phyloP scores from a whole-genome alignment of 1,140 invertebrate species.

The Drosophila gunungcola region DNA sequence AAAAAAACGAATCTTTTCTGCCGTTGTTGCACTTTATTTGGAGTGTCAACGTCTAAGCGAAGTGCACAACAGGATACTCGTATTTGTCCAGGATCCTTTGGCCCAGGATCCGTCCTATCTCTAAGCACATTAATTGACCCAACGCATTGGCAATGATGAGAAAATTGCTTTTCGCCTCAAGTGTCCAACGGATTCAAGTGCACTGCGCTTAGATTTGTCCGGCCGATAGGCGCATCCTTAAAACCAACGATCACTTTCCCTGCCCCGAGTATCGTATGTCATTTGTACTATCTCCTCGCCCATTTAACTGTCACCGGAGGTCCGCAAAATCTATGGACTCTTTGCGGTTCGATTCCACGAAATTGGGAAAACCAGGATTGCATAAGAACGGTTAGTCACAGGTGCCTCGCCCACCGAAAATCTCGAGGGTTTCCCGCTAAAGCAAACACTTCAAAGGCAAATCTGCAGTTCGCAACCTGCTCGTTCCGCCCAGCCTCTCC shows the following conservation, averaged over 20 bases:
- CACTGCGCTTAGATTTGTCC: constrained; percentile 63
- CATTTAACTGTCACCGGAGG: constrained; percentile 64
- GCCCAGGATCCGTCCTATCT: constrained; percentile 13
- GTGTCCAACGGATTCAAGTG: constrained; percentile 72
- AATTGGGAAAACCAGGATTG: constrained; percentile 34
- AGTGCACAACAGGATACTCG: constrained; percentile 75
- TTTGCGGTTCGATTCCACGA: constrained; percentile 38
- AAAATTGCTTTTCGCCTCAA: constrained; percentile 70
- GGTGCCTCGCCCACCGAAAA: constrained; percentile 60
- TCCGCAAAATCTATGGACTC: constrained; percentile 50
- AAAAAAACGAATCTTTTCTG: constrained; percentile 66
- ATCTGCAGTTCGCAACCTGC: constrained; percentile 59
- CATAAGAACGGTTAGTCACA: constrained; percentile 53
- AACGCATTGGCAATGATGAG: constrained; percentile 74
- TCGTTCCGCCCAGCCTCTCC: constrained; percentile 26
- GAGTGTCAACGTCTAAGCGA: constrained; percentile 74
- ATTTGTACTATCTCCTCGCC: constrained; percentile 38
- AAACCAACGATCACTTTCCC: constrained; percentile 56
- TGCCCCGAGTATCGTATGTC: constrained; percentile 63
- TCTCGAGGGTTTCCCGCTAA: constrained; percentile 66
- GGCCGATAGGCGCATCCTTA: constrained; percentile 57
- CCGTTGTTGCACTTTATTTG: constrained; percentile 76
- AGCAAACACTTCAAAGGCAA: constrained; percentile 60
- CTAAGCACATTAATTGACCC: constrained; percentile 72
- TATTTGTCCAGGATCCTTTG: constrained; percentile 36